Base-by-base conservation (phyloP, 2,888 invertebrate genomes). In the Rhaphigaster nebulosa region DNA sequence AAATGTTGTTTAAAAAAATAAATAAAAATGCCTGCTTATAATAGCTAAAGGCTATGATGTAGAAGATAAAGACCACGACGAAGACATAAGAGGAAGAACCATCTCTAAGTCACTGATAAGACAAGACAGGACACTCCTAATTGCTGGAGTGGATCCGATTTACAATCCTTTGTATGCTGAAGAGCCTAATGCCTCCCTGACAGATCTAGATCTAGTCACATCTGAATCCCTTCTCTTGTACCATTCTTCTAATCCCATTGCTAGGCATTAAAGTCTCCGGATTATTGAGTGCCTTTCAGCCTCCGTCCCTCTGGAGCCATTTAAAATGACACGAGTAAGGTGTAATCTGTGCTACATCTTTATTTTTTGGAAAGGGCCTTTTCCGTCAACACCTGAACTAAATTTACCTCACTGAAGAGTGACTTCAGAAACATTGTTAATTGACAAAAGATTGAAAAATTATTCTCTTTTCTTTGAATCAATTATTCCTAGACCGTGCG, bases 241-340 rank as follows among this genome's bases (percentile, higher is more conserved):
- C 41, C 84, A 41, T 50, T 45, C 84, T 45, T 84, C 84, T 84
- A 84, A 84, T 84, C 84, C 84, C 70, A 13, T 76, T 34, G 34
- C 76, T 41, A 26, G 84, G 84, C 84, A 84, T 84, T 84, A 84
- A 84, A 84, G 84, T 84, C 84, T 84, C 84, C 84, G 84, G 45
- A n/a, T 45, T 84, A 45, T 84, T 84, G 6, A 84, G 84, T 41
- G 45, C 45, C 84, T 84, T 45, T 80, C 38, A 20, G 76, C n/a
- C 65, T 38, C 20, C 20, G 70, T 70, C 23, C 12, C 23, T 20
- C 20, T 2, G 4, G 0, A 23, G 70, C 1, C 70, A 76, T 76
- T 76, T 76, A 38, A 76, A 76, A 70, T n/a, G n/a, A n/a, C 29
- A 34, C 34, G 34, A 34, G 34, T 76, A 1, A 23, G n/a, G 6